Conservation (phyloP, 2,797 vertebrate genomes). For the Sebastes matsubarae region DNA sequence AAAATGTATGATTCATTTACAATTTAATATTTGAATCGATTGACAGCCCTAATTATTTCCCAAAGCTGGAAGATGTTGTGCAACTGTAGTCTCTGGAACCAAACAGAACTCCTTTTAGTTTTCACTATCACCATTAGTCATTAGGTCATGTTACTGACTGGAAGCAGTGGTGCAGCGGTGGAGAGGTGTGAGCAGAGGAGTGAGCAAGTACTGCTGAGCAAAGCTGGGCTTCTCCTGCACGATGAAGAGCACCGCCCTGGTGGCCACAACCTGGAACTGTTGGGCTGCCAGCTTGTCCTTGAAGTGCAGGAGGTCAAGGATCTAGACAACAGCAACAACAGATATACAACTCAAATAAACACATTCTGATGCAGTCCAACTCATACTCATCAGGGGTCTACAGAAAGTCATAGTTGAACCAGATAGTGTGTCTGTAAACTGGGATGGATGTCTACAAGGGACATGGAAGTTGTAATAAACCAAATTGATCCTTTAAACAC, state of each 20-base stretch:
- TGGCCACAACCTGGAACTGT: constrained; percentile 93
- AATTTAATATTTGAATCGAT: no score
- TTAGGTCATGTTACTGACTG: constrained; percentile 73
- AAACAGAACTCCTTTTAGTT: background rate
- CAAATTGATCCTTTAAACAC: no score
- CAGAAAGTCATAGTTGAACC: background rate
- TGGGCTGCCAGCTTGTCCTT: constrained; percentile 84
- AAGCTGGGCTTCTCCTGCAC: constrained; percentile 82
- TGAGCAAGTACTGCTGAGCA: constrained; percentile 83
- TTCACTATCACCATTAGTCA: no score
- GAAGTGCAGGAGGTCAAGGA: constrained; percentile 91
- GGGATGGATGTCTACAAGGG: background rate
- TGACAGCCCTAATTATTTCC: background rate
- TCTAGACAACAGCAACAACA: constrained; percentile 54
- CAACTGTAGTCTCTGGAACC: background rate
- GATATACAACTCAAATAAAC: background rate
- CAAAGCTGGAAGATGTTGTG: background rate
- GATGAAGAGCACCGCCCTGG: constrained; percentile 82
- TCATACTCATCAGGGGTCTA: background rate
- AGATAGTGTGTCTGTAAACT: background rate
- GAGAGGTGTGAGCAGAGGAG: constrained; percentile 85
- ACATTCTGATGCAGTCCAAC: background rate
- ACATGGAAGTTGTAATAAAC: background rate
- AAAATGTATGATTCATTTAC: no score
- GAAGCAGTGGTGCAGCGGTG: constrained; percentile 66